Evolutionary conservation across 1,140 invertebrate genomes (phyloP).

Genomic region (Tetraneura akinire): DNA sequence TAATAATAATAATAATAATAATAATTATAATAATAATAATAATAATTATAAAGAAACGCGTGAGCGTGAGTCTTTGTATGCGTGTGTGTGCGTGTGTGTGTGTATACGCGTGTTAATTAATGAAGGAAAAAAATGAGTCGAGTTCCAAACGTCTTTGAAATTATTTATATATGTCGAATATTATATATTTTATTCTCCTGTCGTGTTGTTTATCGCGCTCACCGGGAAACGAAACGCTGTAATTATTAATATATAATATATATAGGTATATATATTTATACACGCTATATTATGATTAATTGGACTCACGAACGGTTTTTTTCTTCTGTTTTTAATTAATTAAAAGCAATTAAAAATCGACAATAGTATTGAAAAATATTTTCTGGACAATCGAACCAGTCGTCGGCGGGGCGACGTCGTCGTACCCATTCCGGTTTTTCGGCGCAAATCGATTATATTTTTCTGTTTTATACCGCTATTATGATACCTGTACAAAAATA

Average conservation of each 20-base stretch:
- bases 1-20: constrained; percentile 35
- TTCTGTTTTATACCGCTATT: neutral
- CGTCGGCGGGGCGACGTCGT: neutral
- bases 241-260: constrained; percentile 26
- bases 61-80: neutral
- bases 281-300: constrained; percentile 17
- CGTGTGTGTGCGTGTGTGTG: neutral
- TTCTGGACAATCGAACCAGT: constrained; percentile 18
- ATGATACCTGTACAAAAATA: too few species aligned
- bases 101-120: constrained; percentile 27
- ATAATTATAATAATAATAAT: neutral
- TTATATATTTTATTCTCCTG: constrained; percentile 37
- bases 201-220: constrained; percentile 31
- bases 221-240: neutral
- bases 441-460: constrained; percentile 31
- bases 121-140: constrained; percentile 32
- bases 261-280: neutral
- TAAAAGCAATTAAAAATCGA: constrained; percentile 47
- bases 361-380: constrained; percentile 14
- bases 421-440: constrained; percentile 40
- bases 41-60: too few species aligned
- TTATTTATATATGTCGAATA: constrained; percentile 40
- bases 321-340: constrained; percentile 52
- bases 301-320: constrained; percentile 27
- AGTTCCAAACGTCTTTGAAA: constrained; percentile 25